A percentile compares a stretch with the other conserved stretches of the same genome.
These are phyloP conservation scores for Laterallus jamaicensis DNA, from an alignment of 2,113 vertebrate species.

Conservation along the genomic window DNA sequence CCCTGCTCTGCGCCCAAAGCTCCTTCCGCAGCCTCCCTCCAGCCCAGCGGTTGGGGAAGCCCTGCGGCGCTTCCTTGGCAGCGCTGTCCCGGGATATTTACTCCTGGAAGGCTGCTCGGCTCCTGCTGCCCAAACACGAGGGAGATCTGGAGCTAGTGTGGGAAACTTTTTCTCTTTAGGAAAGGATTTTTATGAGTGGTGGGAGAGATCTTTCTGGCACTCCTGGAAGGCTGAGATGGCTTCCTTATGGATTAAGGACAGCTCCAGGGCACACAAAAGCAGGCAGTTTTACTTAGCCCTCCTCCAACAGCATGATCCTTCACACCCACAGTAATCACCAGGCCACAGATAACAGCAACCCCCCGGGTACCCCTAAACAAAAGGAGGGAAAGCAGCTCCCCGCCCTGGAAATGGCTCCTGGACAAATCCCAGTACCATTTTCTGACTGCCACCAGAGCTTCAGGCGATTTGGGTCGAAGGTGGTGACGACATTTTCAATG, in stretches of 20 bases:
- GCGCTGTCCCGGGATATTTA: fast-evolving
- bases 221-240: neutral
- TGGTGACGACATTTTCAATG: constrained; percentile 94
- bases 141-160: neutral
- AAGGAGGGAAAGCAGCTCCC: neutral
- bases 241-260: neutral
- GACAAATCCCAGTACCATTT: constrained; percentile 82
- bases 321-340: constrained; percentile 26
- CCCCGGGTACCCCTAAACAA: constrained; percentile 20
- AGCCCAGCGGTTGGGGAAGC: neutral
- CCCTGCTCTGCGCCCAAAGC: neutral
- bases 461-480: constrained; percentile 90
- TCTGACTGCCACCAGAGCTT: constrained; percentile 99
- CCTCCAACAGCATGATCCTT: constrained; percentile 20
- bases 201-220: neutral
- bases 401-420: neutral
- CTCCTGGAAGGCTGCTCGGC: neutral
- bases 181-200: neutral
- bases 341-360: constrained; percentile 6
- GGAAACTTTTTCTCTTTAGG: constrained; percentile 3
- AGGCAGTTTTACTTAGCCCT: constrained; percentile 31
- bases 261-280: neutral
- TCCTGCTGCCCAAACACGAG: neutral
- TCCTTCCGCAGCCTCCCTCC: neutral
- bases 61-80: neutral